Evolutionary conservation across 2,888 invertebrate genomes (phyloP).

Genomic region (Nasonia oneida): DNA sequence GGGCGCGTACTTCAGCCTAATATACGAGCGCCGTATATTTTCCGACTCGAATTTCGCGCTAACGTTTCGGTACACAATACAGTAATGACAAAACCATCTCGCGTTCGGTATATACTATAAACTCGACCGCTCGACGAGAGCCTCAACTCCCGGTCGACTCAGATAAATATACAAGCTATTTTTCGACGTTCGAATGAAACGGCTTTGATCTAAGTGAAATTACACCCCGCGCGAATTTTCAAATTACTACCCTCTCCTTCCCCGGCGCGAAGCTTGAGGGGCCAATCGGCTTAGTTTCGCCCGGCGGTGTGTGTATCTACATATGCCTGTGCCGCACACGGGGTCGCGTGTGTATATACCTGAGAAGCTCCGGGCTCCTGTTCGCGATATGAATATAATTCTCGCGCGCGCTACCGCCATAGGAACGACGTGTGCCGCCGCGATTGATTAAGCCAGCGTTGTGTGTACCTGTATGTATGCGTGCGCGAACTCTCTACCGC

Average conservation of each 20-base stretch:
- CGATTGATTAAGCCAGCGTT: constrained; percentile 4
- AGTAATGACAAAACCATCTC: not conserved
- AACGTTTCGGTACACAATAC: not conserved
- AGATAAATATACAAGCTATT: not conserved
- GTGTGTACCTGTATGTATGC: not conserved
- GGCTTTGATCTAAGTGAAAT: constrained; percentile 29
- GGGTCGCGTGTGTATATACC: not conserved
- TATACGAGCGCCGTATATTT: not conserved
- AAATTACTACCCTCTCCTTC: not conserved
- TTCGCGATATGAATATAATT: not conserved
- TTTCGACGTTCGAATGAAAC: not conserved
- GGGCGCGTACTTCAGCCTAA: not conserved
- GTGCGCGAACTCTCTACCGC: not conserved
- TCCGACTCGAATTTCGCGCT: not conserved
- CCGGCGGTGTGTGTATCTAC: too few species aligned
- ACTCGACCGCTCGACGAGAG: not conserved
- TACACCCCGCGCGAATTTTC: not conserved
- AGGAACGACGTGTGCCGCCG: not conserved
- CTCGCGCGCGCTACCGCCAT: not conserved
- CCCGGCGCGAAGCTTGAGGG: constrained; percentile 9
- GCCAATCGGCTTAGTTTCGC: not conserved
- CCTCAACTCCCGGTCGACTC: not conserved
- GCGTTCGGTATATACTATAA: not conserved
- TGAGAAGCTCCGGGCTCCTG: not conserved
- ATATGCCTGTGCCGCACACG: not conserved